phyloP scores from a whole-genome alignment of 1,140 invertebrate genomes.

The Lepidurus apus region DNA sequence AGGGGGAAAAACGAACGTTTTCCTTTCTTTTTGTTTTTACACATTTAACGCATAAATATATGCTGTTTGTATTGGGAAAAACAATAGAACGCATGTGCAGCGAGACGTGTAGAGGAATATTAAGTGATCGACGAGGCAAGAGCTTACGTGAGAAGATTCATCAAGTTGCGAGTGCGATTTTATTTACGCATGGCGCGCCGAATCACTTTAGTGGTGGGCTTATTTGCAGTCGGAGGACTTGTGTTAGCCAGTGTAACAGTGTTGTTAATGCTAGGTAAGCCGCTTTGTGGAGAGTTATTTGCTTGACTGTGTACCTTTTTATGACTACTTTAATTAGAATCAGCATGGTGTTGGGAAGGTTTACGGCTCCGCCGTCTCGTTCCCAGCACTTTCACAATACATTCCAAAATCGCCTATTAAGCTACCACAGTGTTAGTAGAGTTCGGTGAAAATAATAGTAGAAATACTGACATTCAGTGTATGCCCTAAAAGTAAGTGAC shows the following conservation, averaged over 20 bases:
- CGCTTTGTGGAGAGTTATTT: background rate
- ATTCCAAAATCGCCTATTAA: too few species aligned
- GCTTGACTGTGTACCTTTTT: background rate
- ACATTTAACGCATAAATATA: background rate
- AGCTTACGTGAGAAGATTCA: background rate
- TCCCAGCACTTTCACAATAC: too few species aligned
- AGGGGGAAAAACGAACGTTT: background rate
- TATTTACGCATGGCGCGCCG: slow-evolving; percentile 38
- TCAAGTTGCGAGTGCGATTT: slow-evolving; percentile 38
- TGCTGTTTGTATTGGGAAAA: background rate
- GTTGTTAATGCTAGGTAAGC: background rate
- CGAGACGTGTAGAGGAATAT: background rate
- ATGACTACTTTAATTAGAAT: too few species aligned
- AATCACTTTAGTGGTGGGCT: background rate
- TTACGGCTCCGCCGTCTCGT: too few species aligned
- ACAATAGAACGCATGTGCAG: too few species aligned
- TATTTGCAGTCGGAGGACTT: slow-evolving; percentile 15
- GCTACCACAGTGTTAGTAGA: too few species aligned
- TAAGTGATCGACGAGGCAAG: background rate
- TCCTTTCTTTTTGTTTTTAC: background rate
- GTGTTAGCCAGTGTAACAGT: background rate
- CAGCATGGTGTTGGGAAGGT: too few species aligned
- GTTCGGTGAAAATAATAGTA: too few species aligned
- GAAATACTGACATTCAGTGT: too few species aligned
- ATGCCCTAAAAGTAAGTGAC: too few species aligned